Conservation (phyloP, 2,113 vertebrate genomes). For the Propithecus coquereli region DNA sequence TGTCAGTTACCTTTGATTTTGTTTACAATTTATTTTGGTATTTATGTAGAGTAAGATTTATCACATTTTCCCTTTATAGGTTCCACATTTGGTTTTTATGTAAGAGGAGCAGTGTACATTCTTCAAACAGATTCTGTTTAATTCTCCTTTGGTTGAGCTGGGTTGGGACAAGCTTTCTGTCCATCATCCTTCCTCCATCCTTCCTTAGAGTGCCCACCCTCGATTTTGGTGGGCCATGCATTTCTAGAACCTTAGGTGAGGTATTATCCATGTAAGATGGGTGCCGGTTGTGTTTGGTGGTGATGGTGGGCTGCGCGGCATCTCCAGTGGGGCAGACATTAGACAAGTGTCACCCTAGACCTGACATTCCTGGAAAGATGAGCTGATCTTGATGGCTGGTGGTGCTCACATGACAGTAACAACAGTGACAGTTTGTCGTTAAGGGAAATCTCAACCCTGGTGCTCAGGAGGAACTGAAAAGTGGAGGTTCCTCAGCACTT, state of each 20-base stretch:
- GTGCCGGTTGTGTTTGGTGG: neutral
- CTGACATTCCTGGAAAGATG: neutral
- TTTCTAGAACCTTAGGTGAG: neutral
- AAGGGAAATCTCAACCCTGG: neutral
- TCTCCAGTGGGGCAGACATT: neutral
- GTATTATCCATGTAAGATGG: neutral
- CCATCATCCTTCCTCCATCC: neutral
- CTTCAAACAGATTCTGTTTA: neutral
- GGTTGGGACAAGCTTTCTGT: neutral
- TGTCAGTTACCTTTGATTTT: neutral
- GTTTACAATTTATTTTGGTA: neutral
- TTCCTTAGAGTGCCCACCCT: no score
- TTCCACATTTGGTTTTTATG: neutral
- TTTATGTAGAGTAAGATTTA: neutral
- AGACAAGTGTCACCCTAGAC: neutral
- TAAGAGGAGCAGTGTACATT: neutral
- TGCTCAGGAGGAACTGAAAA: neutral
- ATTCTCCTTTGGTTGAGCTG: neutral
- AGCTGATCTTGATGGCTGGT: neutral
- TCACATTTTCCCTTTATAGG: neutral
- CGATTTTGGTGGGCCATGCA: neutral
- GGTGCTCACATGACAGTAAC: neutral
- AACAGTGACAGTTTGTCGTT: neutral
- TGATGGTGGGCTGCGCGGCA: neutral
- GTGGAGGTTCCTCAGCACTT: neutral